phyloP scores from a whole-genome alignment of 1,140 invertebrate species.

The Brachionus calyciflorus region DNA sequence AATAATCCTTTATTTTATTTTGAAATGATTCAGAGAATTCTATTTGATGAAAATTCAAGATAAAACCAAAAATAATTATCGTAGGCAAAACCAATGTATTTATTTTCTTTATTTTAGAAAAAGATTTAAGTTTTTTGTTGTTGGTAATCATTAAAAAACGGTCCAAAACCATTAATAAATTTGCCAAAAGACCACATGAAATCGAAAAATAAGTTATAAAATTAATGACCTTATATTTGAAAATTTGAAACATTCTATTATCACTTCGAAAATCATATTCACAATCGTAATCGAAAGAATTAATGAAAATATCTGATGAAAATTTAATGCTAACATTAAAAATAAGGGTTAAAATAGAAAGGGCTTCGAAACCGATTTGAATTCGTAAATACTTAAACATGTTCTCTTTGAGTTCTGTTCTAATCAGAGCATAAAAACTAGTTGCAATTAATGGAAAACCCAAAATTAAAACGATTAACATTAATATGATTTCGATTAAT shows the following conservation, averaged over 20 bases:
- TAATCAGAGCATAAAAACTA: background rate
- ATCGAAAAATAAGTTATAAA: background rate
- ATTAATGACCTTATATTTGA: background rate
- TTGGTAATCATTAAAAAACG: background rate
- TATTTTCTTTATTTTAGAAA: background rate
- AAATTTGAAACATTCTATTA: background rate
- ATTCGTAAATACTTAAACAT: background rate
- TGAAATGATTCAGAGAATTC: background rate
- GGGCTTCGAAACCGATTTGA: background rate
- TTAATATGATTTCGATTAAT: background rate
- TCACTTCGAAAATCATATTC: background rate
- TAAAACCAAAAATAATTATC: background rate
- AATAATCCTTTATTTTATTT: background rate
- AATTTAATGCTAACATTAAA: constrained; percentile 1
- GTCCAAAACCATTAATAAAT: background rate
- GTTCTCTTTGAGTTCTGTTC: background rate
- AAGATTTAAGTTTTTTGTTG: background rate
- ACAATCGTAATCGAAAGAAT: background rate
- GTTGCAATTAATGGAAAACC: background rate
- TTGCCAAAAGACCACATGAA: background rate
- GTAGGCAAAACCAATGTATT: background rate
- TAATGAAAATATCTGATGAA: background rate
- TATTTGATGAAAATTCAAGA: background rate
- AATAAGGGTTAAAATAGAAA: background rate
- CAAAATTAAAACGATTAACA: background rate